Evolutionary conservation across 2,113 vertebrate genomes (phyloP), one percentile per base, ranked within the genome.

Genomic region (Fulmarus glacialis): DNA sequence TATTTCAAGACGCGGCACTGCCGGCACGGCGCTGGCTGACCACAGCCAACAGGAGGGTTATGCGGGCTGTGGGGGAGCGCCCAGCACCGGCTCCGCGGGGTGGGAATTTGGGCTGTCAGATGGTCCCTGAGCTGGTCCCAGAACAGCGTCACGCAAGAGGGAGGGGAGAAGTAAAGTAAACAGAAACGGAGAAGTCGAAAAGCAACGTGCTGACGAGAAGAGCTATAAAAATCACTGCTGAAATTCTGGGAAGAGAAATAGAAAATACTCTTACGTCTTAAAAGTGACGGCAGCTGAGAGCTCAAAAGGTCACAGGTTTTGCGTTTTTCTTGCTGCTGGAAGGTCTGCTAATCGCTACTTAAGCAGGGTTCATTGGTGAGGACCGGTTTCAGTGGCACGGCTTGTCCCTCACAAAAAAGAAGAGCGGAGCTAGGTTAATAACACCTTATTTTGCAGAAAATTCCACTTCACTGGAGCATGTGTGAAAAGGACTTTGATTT

Each of bases 361-460:
- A 96, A 97, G 97, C 94, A 89, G 89, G 72, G 93, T 71, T 97
- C 97, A 96, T 71, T 75, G 70, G 55, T 20, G 89, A 96, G 87
- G 91, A 97, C 96, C 38, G 70, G 45, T 92, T 88, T 67, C 93
- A 9, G 82, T 8, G 59, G 71, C 24, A 90, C 95, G 82, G 93
- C 92, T 97, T 30, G 8, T 80, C 93, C 97, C n/a, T n/a, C n/a
- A 16, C 89, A n/a, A n/a, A n/a, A n/a, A n/a, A n/a, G 75, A 95
- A 87, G 93, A 8, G 79, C 40, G 2, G 92, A 97, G 92, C 97
- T 95, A 73, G 95, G 97, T 98, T 98, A 98, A 98, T 98, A 97
- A 97, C 97, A 98, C 94, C 97, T 98, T 97, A 97, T 98, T 98
- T 98, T 98, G 98, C 97, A 98, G 97, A 96, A 98, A 98, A 98